Base-by-base conservation (phyloP, 2,888 invertebrate species). In the Margaritifera margaritifera region DNA sequence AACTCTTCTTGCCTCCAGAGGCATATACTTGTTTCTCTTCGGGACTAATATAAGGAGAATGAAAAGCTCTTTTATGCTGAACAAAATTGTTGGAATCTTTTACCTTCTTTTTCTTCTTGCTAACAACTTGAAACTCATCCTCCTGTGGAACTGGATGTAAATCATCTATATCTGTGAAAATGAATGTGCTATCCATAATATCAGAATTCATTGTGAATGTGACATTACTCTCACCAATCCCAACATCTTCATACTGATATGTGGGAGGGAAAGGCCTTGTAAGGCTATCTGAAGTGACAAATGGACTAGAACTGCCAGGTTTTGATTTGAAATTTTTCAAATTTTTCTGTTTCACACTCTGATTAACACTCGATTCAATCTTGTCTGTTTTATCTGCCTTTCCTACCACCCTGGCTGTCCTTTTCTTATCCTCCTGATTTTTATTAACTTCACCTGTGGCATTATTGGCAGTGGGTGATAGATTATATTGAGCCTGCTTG, bases 111-210 rank as follows among this genome's bases (percentile, higher is more conserved):
- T 82, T 83, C 70, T 84, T 84, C 75, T 84, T 84, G n/a, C 79
- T 77, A 53, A 84, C 83, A 8, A 84, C 79, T 61, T 78, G 77
- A 70, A 85, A 85, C 62, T 86, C 83, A 57, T 79, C 80, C 60
- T 82, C 81, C 61, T 74, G 68, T 3, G 74, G 77, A 52, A 77
- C 76, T 52, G 73, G 74, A 51, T 74, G 74, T 2, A 77, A 55
- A 27, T 72, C 62, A 63, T 84, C 82, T 66, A 84, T 72, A 64
- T 85, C 85, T 20, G 85, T 85, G 63, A 85, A 85, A 51, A 82
- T 82, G 64, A 80, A 85, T 25, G 71, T 64, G 50, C 67, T 68
- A 65, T 79, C 64, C 27, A 74, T 65, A 27, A 70, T 60, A 60
- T 66, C 71, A 61, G 71, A 55, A 64, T 69, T 51, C 24, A 64